Conservation (phyloP, 2,113 vertebrate genomes). For the Cyprinodon tularosa region DNA sequence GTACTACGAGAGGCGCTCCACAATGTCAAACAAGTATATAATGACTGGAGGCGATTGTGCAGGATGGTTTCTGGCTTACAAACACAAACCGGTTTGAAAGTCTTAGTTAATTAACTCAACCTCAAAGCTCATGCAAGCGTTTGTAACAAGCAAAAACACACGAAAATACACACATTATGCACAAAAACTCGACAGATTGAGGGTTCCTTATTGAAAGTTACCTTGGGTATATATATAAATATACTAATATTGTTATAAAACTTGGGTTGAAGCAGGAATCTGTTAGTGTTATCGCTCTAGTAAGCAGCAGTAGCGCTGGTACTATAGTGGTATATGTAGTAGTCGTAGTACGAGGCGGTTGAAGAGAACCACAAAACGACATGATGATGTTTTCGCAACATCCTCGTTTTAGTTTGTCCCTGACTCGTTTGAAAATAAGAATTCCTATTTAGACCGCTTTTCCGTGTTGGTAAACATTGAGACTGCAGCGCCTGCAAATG, state of each 20-base stretch:
- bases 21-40: conserved; percentile 76
- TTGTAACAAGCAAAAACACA: conserved; percentile 41
- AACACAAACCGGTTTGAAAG: conserved; percentile 62
- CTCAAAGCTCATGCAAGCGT: conserved; percentile 9
- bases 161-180: conserved; percentile 13
- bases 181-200: conserved; percentile 15
- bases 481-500: conserved; percentile 61
- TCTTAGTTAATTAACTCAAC: conserved; percentile 35
- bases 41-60: conserved; percentile 61
- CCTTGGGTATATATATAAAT: background rate
- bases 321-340: conserved; percentile 66
- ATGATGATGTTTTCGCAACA: background rate
- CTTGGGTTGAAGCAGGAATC: conserved; percentile 10
- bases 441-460: background rate
- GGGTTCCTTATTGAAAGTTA: conserved; percentile 7
- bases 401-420: background rate
- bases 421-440: background rate
- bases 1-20: conserved; percentile 67
- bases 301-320: conserved; percentile 63
- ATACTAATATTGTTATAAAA: background rate
- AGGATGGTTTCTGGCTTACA: conserved; percentile 40
- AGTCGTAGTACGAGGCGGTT: conserved; percentile 71
- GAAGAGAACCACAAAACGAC: conserved; percentile 50
- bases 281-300: conserved; percentile 62
- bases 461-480: conserved; percentile 39